Base-by-base conservation (phyloP, 2,888 invertebrate genomes). In the Odontomyia ornata region DNA sequence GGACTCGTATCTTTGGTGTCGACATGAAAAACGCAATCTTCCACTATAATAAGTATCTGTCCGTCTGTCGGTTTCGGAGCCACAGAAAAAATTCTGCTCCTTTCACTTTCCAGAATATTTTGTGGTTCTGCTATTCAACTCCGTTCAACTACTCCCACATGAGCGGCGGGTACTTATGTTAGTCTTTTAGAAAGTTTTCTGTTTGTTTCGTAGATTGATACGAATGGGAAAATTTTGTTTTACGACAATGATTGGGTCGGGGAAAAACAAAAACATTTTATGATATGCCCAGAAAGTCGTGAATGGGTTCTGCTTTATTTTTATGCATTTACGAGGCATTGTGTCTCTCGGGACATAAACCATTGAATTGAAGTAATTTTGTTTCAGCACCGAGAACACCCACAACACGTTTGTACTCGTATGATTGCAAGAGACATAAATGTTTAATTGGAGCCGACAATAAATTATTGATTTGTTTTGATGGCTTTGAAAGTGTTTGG, bases 211-310 rank as follows among this genome's bases (percentile, higher is more conserved):
- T 23, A 18, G 23, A 57, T 36, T 60, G 57, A 73, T 73, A 36
- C 28, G 36, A 57, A 23, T 21, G 36, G 52, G 57, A 36, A 60
- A 73, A 57, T 73, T 73, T 57, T 18, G 52, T 23, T 57, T 73
- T 73, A 73, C 73, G 73, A 73, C 73, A 47, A 23, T 47, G 69
- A 47, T 69, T 69, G 52, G 71, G n/a, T 56, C 27, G n/a, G 28
- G 28, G 36, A 36, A 72, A 72, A 27, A 36, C 57, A 73, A 60
- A 57, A 73, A 5, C 36, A n/a, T 73, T 73, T 73, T 57, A 57
- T 43, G 73, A 52, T 71, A 23, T 27, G 13, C 27, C 71, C 25
- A 52, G 47, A 47, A 47, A 57, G 15, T 25, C 46, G 43, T 18
- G 69, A 47, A 47, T 23, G 73, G 56, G 28, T 60, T 36, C 36